These are phyloP conservation scores for Erebia epiphron DNA, from an alignment of 2,888 invertebrate species.

Conservation along the genomic window DNA sequence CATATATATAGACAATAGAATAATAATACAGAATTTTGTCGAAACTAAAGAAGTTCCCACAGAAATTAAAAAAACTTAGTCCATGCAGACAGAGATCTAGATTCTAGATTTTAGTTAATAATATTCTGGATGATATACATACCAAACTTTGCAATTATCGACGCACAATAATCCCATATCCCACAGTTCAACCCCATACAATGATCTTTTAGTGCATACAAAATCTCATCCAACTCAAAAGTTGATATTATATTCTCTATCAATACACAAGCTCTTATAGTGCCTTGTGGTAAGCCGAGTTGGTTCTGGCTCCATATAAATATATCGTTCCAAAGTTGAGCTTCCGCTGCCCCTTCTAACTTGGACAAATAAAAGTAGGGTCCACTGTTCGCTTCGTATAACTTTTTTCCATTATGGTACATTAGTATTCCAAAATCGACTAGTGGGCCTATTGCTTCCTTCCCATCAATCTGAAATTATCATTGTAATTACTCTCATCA, in stretches of 20 bases:
- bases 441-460: slow-evolving; percentile 85
- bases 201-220: slow-evolving; percentile 85
- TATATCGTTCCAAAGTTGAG: slow-evolving; percentile 87
- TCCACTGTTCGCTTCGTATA: slow-evolving; percentile 82
- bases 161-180: slow-evolving; percentile 89
- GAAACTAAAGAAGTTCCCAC: too few species aligned
- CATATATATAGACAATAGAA: too few species aligned
- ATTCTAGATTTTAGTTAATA: too few species aligned
- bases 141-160: slow-evolving; percentile 86
- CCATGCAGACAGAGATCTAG: too few species aligned
- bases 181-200: slow-evolving; percentile 88
- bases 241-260: slow-evolving; percentile 87
- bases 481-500: slow-evolving; percentile 28
- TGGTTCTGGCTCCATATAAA: slow-evolving; percentile 84
- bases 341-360: slow-evolving; percentile 85
- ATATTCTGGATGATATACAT: slow-evolving; percentile 40
- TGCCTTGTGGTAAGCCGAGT: slow-evolving; percentile 82
- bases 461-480: slow-evolving; percentile 78
- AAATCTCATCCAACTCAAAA: slow-evolving; percentile 87
- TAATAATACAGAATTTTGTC: too few species aligned
- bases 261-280: slow-evolving; percentile 87
- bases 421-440: slow-evolving; percentile 87
- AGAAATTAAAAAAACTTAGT: too few species aligned
- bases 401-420: slow-evolving; percentile 84
- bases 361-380: slow-evolving; percentile 89